These are phyloP conservation scores for Xylota segnis DNA, from an alignment of 2,888 invertebrate species.

Conservation along the genomic window DNA sequence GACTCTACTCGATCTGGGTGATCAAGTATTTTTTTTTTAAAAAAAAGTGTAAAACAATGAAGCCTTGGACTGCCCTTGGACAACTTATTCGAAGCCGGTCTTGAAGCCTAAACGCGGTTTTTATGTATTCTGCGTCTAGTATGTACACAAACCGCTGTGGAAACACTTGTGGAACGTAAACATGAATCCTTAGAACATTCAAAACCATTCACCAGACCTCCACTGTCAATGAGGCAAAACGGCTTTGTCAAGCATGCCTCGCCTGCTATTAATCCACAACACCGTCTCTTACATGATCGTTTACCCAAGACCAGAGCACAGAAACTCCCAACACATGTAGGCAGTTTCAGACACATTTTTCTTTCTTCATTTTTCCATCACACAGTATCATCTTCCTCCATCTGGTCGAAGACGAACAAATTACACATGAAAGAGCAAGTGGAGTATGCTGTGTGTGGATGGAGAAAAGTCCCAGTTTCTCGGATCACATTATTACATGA, in stretches of 20 bases:
- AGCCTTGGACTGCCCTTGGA: too few species aligned
- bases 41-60: too few species aligned
- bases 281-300: neutral
- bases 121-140: too few species aligned
- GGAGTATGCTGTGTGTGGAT: constrained; percentile 39
- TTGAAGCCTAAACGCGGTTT: too few species aligned
- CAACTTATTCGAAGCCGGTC: too few species aligned
- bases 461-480: constrained; percentile 72
- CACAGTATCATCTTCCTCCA: constrained; percentile 18
- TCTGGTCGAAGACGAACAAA: constrained; percentile 37
- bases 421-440: constrained; percentile 76
- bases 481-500: constrained; percentile 75
- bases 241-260: neutral
- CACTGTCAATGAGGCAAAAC: constrained; percentile 2
- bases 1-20: too few species aligned
- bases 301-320: neutral
- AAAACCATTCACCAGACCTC: neutral
- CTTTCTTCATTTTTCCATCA: neutral
- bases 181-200: neutral
- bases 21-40: too few species aligned
- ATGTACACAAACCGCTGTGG: too few species aligned
- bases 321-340: neutral
- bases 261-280: neutral
- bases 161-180: neutral
- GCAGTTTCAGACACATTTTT: constrained; percentile 9